Evolutionary conservation across 2,888 invertebrate genomes (phyloP).

Genomic region (Drosophila percnosoma): DNA sequence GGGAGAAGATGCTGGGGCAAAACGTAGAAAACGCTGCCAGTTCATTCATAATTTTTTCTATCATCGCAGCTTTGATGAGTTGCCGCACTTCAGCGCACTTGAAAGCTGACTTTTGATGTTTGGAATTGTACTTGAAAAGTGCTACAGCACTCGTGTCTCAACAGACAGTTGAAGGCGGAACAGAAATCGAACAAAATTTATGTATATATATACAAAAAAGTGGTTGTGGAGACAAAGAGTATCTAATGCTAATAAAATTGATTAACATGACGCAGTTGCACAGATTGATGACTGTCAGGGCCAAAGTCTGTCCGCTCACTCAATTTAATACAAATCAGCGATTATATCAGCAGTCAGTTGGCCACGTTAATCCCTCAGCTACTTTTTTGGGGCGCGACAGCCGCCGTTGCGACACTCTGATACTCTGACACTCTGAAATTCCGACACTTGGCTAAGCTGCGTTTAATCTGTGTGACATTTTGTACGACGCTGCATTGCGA

Average conservation of each 20-base stretch:
- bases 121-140: conserved; percentile 72
- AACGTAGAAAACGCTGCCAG: conserved; percentile 43
- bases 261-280: conserved; percentile 56
- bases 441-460: conserved; percentile 40
- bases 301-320: conserved; percentile 35
- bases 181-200: conserved; percentile 37
- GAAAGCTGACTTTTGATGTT: conserved; percentile 70
- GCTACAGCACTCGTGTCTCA: conserved; percentile 62
- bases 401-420: conserved; percentile 46
- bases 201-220: neutral
- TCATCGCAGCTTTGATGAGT: conserved; percentile 70
- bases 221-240: conserved; percentile 11
- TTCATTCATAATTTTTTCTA: conserved; percentile 68
- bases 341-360: conserved; percentile 33
- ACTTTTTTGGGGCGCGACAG: conserved; percentile 46
- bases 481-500: conserved; percentile 57
- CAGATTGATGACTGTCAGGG: conserved; percentile 74
- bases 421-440: conserved; percentile 14
- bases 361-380: conserved; percentile 42
- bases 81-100: conserved; percentile 75
- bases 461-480: conserved; percentile 70
- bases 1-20: conserved; percentile 31
- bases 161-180: conserved; percentile 68
- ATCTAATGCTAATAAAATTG: conserved; percentile 73
- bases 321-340: conserved; percentile 44